phyloP scores from a whole-genome alignment of 2,888 invertebrate genomes.

The Stramonita haemastoma region DNA sequence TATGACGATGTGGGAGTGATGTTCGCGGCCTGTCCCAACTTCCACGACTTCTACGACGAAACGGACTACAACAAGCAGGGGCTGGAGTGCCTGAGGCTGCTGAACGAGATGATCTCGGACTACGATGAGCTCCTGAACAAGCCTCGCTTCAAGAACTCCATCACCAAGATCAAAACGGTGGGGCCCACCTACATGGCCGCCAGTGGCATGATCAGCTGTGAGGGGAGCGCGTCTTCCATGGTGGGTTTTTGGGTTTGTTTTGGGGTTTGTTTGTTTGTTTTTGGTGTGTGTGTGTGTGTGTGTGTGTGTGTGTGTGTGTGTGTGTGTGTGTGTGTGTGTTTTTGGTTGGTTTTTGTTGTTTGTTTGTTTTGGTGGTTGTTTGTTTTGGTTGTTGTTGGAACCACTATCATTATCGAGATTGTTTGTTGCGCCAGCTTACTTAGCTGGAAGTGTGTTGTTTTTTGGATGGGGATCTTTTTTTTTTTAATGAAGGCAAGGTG shows the following conservation, averaged over 20 bases:
- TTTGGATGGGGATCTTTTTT: background rate
- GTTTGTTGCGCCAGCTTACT: background rate
- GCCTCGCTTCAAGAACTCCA: slow-evolving; percentile 83
- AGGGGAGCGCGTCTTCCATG: background rate
- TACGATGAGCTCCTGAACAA: slow-evolving; percentile 93
- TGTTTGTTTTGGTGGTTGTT: background rate
- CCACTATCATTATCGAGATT: background rate
- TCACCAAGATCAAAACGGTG: slow-evolving; percentile 95
- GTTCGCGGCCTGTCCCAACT: slow-evolving; percentile 94
- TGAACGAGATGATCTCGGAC: slow-evolving; percentile 94
- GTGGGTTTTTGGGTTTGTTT: background rate
- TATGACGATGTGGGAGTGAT: slow-evolving; percentile 92
- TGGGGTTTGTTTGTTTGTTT: background rate
- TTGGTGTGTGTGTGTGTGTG: background rate
- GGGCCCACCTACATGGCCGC: slow-evolving; percentile 96
- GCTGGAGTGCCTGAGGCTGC: slow-evolving; percentile 89
- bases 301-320: slow-evolving; percentile 9
- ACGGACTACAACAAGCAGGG: slow-evolving; percentile 93
- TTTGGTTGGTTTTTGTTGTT: background rate
- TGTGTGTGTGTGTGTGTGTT: background rate
- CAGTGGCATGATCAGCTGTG: slow-evolving; percentile 83
- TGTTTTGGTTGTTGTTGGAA: background rate
- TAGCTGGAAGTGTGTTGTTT: background rate
- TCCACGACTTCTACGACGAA: slow-evolving; percentile 94
- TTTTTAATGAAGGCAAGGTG: too few relatives aligned